Percentiles rank a stretch among this genome's conserved stretches.
phyloP scores from a whole-genome alignment of 1,140 invertebrate species.

The Drosophila subobscura region DNA sequence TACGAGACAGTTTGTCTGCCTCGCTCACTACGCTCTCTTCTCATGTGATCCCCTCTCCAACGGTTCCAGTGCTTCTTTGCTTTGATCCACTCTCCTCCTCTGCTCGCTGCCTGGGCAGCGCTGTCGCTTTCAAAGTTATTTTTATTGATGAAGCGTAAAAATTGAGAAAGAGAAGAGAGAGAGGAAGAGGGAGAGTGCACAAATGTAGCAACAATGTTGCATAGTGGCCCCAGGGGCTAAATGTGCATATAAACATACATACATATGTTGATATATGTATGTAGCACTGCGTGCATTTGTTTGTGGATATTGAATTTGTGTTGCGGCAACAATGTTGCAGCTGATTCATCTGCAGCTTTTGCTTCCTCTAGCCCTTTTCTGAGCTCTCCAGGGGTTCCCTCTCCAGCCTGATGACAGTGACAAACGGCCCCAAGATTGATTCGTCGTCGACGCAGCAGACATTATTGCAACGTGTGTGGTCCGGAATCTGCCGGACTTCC shows the following conservation, averaged over 20 bases:
- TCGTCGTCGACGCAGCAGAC: constrained; percentile 17
- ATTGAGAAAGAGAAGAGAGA: constrained; percentile 30
- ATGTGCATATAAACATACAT: constrained; percentile 7
- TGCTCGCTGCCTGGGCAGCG: constrained; percentile 19
- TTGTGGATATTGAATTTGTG: constrained; percentile 47
- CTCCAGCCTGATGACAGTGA: constrained; percentile 46
- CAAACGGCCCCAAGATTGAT: constrained; percentile 57
- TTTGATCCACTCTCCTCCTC: constrained; percentile 3
- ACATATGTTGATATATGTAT: constrained; percentile 7
- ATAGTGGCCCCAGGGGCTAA: constrained; percentile 29
- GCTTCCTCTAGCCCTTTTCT: not conserved
- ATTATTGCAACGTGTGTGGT: constrained; percentile 42
- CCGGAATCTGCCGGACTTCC: constrained; percentile 24
- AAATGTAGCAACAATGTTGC: constrained; percentile 47
- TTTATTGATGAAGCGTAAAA: constrained; percentile 76
- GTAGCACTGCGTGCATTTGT: constrained; percentile 50
- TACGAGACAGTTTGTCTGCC: constrained; percentile 70
- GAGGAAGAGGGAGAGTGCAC: not conserved
- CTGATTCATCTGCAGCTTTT: constrained; percentile 5
- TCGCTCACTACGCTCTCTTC: constrained; percentile 12
- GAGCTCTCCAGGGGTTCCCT: not conserved
- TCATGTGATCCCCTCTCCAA: not conserved
- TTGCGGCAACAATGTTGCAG: constrained; percentile 60
- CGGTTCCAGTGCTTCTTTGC: constrained; percentile 5
- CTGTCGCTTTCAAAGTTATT: constrained; percentile 72